Evolutionary conservation across 92 coral and sea anemone species (phyloP).

Genomic region (Epizoanthus illoricatus): DNA sequence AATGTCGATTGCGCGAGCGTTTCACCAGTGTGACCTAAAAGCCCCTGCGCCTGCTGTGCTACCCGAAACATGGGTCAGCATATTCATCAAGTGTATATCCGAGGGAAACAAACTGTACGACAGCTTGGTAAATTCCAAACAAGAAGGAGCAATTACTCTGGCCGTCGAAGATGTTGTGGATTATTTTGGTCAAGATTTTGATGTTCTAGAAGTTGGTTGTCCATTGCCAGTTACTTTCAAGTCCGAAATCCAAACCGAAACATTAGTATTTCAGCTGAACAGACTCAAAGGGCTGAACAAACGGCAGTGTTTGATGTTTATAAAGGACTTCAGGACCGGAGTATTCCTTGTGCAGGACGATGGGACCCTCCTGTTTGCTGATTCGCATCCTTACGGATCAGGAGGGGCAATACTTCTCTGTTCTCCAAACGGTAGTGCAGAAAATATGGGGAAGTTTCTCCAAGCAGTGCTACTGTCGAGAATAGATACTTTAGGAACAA

Average conservation of each 20-base stretch:
- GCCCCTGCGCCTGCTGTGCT: constrained; percentile 28
- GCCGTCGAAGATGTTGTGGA: constrained; percentile 57
- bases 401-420: constrained; percentile 57
- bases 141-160: constrained; percentile 42
- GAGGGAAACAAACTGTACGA: constrained; percentile 54
- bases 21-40: constrained; percentile 21
- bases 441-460: constrained; percentile 29
- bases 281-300: constrained; percentile 24
- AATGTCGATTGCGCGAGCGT: constrained; percentile 48
- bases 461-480: constrained; percentile 33
- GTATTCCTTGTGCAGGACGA: constrained; percentile 50
- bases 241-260: constrained; percentile 53
- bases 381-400: constrained; percentile 58
- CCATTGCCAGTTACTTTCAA: constrained; percentile 54
- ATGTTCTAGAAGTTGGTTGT: constrained; percentile 30
- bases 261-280: constrained; percentile 43
- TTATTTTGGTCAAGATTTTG: constrained; percentile 37
- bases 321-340: constrained; percentile 56
- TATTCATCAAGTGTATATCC: constrained; percentile 44
- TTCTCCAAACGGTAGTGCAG: constrained; percentile 12
- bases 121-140: constrained; percentile 31
- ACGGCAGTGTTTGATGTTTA: constrained; percentile 43
- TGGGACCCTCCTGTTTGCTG: constrained; percentile 55
- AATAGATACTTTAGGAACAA: constrained; percentile 32
- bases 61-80: constrained; percentile 41